Percentiles rank a stretch among this genome's conserved stretches.
These are phyloP conservation scores for Euborellia annulipes DNA, from an alignment of 1,140 invertebrate species.

Conservation along the genomic window DNA sequence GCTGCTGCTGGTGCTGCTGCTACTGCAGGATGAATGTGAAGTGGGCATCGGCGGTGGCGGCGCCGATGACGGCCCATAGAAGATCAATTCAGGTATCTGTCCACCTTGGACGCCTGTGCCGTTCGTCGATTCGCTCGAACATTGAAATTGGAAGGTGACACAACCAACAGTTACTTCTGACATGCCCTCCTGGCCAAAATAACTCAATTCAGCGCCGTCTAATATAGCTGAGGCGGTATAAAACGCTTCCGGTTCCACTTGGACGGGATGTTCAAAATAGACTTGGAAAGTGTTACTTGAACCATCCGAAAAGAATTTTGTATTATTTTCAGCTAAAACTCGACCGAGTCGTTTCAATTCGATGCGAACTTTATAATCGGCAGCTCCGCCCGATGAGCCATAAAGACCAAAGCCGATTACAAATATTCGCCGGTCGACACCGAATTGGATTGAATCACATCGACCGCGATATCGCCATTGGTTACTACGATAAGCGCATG, in stretches of 20 bases:
- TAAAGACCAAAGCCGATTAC: constrained; percentile 85
- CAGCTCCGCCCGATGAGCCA: constrained; percentile 78
- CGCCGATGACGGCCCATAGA: constrained; percentile 57
- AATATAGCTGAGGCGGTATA: constrained; percentile 81
- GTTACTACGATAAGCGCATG: constrained; percentile 88
- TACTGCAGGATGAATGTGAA: too few species aligned
- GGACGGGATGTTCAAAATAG: constrained; percentile 82
- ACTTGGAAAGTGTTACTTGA: constrained; percentile 88
- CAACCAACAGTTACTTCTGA: constrained; percentile 76
- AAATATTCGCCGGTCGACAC: constrained; percentile 81
- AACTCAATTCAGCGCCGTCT: constrained; percentile 80
- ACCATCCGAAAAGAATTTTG: constrained; percentile 85
- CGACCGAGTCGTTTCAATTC: constrained; percentile 73
- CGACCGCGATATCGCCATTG: constrained; percentile 86
- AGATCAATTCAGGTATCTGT: constrained; percentile 86
- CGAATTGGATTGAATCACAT: constrained; percentile 86
- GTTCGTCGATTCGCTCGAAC: constrained; percentile 84
- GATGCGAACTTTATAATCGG: constrained; percentile 80
- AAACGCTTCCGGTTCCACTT: constrained; percentile 70
- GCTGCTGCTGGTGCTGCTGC: too few species aligned
- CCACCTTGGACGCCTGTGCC: constrained; percentile 87
- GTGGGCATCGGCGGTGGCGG: background rate
- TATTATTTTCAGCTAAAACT: constrained; percentile 73
- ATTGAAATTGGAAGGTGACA: constrained; percentile 87
- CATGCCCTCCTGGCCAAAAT: constrained; percentile 89